Percentiles rank a stretch among this genome's conserved stretches.
These are phyloP conservation scores for Leptopilina myrica DNA, from an alignment of 2,888 invertebrate genomes.

Conservation along the genomic window DNA sequence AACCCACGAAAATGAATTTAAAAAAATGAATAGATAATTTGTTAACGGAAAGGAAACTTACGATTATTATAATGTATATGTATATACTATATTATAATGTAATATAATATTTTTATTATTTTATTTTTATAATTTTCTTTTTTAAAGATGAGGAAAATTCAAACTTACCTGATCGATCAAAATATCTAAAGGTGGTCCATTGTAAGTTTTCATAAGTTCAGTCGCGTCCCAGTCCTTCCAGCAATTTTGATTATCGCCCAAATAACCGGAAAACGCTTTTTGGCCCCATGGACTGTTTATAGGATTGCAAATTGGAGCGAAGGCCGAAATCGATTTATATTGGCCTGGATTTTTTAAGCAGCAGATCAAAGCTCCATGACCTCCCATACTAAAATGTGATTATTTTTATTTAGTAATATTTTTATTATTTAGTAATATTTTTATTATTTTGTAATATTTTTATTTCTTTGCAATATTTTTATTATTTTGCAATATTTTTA, in stretches of 20 bases:
- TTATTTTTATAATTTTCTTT: too few species aligned
- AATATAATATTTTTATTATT: too few species aligned
- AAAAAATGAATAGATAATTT: too few species aligned
- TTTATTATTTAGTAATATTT: too few species aligned
- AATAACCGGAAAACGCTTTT: constrained; percentile 89
- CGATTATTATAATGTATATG: too few species aligned
- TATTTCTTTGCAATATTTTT: too few species aligned
- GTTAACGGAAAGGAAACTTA: too few species aligned
- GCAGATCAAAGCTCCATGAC: constrained; percentile 95
- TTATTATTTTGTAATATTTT: too few species aligned
- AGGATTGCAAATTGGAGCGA: constrained; percentile 97
- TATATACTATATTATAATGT: too few species aligned
- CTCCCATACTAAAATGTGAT: constrained; percentile 90
- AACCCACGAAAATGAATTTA: too few species aligned
- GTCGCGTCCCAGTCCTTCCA: constrained; percentile 95
- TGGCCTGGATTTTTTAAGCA: constrained; percentile 93
- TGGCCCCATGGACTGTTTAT: constrained; percentile 90
- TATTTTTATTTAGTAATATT: neutral
- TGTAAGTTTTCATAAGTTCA: constrained; percentile 87
- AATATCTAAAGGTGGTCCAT: constrained; percentile 89
- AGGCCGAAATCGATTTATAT: constrained; percentile 93
- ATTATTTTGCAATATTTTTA: too few species aligned
- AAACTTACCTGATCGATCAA: constrained; percentile 90
- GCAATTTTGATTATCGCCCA: constrained; percentile 82
- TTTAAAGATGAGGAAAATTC: neutral